Percentiles rank a stretch among this genome's conserved stretches.
phyloP scores from a whole-genome alignment of 2,888 invertebrate genomes.

The Drosophila infuscata region DNA sequence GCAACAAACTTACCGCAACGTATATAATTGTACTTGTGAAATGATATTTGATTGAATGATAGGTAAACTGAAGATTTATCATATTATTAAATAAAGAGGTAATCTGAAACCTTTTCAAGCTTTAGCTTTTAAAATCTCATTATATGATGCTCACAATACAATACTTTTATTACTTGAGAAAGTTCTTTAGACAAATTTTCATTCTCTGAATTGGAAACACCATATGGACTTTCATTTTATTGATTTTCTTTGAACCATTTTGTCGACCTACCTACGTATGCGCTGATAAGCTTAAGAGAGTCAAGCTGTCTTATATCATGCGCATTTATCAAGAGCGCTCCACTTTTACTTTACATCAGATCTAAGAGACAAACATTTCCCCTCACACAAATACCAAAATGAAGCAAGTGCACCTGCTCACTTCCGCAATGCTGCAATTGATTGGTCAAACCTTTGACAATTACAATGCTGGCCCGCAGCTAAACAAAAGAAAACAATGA shows the following conservation, averaged over 20 bases:
- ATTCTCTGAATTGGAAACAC: background rate
- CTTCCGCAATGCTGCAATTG: conserved; percentile 58
- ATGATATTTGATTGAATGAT: background rate
- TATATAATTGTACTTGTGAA: background rate
- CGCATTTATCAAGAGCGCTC: conserved; percentile 9
- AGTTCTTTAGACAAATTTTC: conserved; percentile 6
- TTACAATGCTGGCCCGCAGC: conserved; percentile 35
- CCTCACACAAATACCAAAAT: conserved; percentile 16
- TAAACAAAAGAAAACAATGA: conserved; percentile 43
- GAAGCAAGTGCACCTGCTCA: conserved; percentile 34
- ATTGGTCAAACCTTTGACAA: conserved; percentile 48
- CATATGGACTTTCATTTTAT: conserved; percentile 6
- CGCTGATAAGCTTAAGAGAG: conserved; percentile 16
- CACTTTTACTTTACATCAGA: conserved; percentile 40
- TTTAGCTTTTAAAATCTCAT: background rate
- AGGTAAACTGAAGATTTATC: background rate
- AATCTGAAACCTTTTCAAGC: background rate
- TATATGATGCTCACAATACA: background rate
- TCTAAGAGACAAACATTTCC: conserved; percentile 13
- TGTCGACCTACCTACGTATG: background rate
- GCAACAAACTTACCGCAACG: conserved; percentile 60
- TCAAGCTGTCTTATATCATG: conserved; percentile 8
- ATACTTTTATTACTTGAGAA: conserved; percentile 13
- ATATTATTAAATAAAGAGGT: background rate
- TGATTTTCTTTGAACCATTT: conserved; percentile 2